phyloP scores from a whole-genome alignment of 2,113 vertebrate species.

The Isichthys henryi region DNA sequence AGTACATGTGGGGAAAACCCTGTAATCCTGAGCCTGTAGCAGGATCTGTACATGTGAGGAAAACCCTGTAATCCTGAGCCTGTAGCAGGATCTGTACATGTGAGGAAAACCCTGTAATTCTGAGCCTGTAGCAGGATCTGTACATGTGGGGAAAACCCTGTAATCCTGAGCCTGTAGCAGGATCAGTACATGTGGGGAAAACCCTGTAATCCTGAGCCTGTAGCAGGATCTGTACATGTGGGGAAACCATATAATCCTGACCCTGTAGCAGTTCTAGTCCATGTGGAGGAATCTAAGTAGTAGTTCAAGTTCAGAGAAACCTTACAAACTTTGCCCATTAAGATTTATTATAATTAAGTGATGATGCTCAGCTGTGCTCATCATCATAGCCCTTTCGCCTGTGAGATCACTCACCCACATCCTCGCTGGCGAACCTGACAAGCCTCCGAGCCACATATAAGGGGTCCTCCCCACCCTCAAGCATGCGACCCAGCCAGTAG shows the following conservation, averaged over 20 bases:
- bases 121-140: neutral
- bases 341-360: neutral
- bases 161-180: neutral
- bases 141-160: neutral
- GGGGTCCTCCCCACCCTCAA: constrained; percentile 91
- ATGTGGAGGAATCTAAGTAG: neutral
- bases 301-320: neutral
- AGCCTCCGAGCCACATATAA: constrained; percentile 88
- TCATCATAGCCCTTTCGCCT: neutral
- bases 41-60: neutral
- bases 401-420: constrained; percentile 73
- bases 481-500: constrained; percentile 97
- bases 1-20: neutral
- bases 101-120: too few species aligned
- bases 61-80: too few species aligned
- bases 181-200: too few species aligned
- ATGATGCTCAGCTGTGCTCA: neutral
- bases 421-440: constrained; percentile 92
- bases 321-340: neutral
- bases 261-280: neutral
- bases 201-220: neutral
- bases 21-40: neutral
- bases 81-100: too few species aligned
- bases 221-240: neutral
- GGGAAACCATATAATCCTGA: neutral